These are phyloP conservation scores for Amphiprion percula DNA, from an alignment of 2,113 vertebrate genomes.

Conservation along the genomic window DNA sequence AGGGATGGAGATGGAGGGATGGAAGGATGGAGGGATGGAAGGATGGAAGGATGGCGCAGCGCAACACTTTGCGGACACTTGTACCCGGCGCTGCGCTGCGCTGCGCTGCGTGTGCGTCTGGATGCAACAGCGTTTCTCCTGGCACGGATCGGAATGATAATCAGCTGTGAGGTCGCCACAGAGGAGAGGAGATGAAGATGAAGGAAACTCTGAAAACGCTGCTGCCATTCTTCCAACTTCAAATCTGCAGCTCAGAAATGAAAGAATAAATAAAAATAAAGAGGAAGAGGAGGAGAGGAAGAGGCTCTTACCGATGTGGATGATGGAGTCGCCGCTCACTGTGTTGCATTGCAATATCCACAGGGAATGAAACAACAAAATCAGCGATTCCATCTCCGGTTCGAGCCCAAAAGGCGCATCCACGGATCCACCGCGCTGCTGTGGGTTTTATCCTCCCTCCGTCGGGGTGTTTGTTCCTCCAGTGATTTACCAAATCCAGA, in stretches of 20 bases:
- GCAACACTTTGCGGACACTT: slow-evolving; percentile 72
- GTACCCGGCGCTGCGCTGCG: slow-evolving; percentile 16
- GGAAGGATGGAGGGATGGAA: neutral
- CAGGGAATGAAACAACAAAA: slow-evolving; percentile 90
- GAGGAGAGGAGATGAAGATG: neutral
- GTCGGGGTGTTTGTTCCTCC: slow-evolving; percentile 11
- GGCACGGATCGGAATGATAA: slow-evolving; percentile 45
- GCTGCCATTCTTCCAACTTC: slow-evolving; percentile 24
- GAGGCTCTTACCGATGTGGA: slow-evolving; percentile 93
- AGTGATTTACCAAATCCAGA: slow-evolving; percentile 73
- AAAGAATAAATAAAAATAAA: neutral
- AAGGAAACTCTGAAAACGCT: slow-evolving; percentile 4
- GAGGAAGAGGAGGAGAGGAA: neutral
- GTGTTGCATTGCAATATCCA: slow-evolving; percentile 95
- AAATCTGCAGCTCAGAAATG: slow-evolving; percentile 13
- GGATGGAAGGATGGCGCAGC: neutral
- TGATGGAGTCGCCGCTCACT: slow-evolving; percentile 97
- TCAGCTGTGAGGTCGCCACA: slow-evolving; percentile 14
- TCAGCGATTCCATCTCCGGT: slow-evolving; percentile 96
- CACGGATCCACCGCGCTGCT: slow-evolving; percentile 78
- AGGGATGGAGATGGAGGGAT: neutral
- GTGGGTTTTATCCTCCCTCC: neutral
- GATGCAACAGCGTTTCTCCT: slow-evolving; percentile 52
- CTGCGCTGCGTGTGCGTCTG: slow-evolving; percentile 48
- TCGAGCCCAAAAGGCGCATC: slow-evolving; percentile 89